Evolutionary conservation across 1,140 invertebrate species (phyloP).

Genomic region (Dendroctonus valens): DNA sequence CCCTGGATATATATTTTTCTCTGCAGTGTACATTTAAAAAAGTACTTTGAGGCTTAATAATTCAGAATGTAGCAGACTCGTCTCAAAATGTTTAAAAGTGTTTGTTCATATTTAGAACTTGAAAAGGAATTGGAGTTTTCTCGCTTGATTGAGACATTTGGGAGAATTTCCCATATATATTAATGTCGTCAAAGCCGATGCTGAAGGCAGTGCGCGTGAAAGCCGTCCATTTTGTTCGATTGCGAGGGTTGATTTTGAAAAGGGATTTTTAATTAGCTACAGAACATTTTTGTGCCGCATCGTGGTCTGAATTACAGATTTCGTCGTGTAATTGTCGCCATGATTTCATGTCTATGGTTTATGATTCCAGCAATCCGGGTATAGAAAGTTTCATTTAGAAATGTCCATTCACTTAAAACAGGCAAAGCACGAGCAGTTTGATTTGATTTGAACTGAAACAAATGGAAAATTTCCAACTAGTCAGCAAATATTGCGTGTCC

Average conservation of each 20-base stretch:
- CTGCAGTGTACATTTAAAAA: no score
- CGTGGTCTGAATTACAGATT: conserved; percentile 27
- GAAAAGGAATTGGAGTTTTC: no score
- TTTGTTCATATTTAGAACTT: no score
- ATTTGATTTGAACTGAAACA: no score
- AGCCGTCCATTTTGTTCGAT: conserved; percentile 36
- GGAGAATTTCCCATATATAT: conserved; percentile 31
- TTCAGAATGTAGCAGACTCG: no score
- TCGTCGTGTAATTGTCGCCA: conserved; percentile 6
- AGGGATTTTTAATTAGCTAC: conserved; percentile 37
- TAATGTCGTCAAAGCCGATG: conserved; percentile 35
- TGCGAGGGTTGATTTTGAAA: conserved; percentile 35
- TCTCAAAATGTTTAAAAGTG: no score
- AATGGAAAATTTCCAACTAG: no score
- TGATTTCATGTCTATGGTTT: conserved; percentile 8
- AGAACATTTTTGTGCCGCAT: conserved; percentile 24
- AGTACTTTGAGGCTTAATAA: no score
- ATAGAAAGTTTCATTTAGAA: no score
- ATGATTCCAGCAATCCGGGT: not conserved
- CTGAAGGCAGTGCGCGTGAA: conserved; percentile 37
- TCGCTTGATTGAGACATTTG: not conserved
- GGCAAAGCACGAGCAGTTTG: not conserved
- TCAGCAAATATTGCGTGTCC: conserved; percentile 7
- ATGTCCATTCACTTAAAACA: no score
- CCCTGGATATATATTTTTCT: no score